phyloP scores from a whole-genome alignment of 2,113 vertebrate species.

The Chloropsis hardwickii region DNA sequence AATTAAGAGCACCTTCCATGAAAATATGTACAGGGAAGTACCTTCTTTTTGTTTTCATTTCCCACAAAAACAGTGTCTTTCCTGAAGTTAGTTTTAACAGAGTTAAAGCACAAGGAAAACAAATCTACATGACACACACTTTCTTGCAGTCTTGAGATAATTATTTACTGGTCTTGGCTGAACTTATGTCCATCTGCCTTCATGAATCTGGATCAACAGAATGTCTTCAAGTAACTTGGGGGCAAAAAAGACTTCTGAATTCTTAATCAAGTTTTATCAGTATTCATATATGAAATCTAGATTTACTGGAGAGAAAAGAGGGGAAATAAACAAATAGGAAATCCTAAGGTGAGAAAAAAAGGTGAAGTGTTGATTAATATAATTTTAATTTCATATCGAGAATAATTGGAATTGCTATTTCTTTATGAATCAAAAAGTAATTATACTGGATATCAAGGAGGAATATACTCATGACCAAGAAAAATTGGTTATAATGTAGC shows the following conservation, averaged over 20 bases:
- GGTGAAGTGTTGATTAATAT: not conserved
- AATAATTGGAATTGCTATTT: not conserved
- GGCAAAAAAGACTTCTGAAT: not conserved
- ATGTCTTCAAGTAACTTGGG: not conserved
- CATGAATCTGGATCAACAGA: not conserved
- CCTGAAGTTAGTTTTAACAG: not conserved
- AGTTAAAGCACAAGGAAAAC: not conserved
- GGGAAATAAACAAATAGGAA: not conserved
- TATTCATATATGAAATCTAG: not conserved
- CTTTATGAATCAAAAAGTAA: not conserved
- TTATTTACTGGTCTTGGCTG: not conserved
- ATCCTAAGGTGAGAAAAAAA: not conserved
- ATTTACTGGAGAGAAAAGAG: not conserved
- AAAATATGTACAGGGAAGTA: not conserved
- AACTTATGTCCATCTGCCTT: not conserved
- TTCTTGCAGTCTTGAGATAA: not conserved
- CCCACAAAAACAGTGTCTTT: not conserved
- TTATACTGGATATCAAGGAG: not conserved
- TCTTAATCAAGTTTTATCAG: not conserved
- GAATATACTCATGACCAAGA: not conserved
- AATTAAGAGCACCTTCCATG: not conserved
- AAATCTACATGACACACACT: not conserved
- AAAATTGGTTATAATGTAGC: not conserved
- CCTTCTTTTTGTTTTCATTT: not conserved
- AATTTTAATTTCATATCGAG: not conserved